A percentile compares a stretch with the other conserved stretches of the same genome.
phyloP scores from a whole-genome alignment of 2,113 vertebrate genomes.

The Cervus canadensis region DNA sequence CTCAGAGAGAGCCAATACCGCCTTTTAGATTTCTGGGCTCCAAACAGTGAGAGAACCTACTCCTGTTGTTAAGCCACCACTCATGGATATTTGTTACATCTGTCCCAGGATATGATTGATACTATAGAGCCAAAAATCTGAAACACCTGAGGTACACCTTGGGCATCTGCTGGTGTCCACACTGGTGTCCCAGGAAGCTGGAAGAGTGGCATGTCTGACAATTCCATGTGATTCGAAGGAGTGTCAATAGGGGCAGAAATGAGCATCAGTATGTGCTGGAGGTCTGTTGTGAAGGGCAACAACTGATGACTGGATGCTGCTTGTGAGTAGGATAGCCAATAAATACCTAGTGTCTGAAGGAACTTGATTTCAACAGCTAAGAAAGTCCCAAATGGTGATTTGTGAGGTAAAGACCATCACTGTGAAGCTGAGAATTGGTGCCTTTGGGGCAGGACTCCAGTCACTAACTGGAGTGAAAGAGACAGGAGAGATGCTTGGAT shows the following conservation, averaged over 20 bases:
- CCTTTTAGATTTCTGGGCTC: neutral
- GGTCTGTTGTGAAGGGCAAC: neutral
- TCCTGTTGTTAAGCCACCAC: neutral
- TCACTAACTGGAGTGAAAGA: neutral
- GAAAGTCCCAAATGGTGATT: neutral
- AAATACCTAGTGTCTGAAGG: neutral
- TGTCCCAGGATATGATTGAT: neutral
- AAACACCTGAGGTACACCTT: neutral
- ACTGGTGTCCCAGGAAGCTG: neutral
- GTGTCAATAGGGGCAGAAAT: neutral
- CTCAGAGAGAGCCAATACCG: neutral
- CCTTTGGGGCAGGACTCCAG: neutral
- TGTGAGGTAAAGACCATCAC: neutral
- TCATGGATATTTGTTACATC: neutral
- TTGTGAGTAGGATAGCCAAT: neutral
- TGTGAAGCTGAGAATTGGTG: neutral
- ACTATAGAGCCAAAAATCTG: neutral
- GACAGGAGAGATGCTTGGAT: neutral
- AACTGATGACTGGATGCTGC: neutral
- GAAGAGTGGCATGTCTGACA: neutral
- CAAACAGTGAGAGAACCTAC: neutral
- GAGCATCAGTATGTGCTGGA: neutral
- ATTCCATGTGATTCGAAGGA: neutral
- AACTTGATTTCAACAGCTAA: neutral
- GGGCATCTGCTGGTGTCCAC: neutral